phyloP scores from a whole-genome alignment of 1,140 invertebrate genomes.

The Yoshiicerus persimilis region DNA sequence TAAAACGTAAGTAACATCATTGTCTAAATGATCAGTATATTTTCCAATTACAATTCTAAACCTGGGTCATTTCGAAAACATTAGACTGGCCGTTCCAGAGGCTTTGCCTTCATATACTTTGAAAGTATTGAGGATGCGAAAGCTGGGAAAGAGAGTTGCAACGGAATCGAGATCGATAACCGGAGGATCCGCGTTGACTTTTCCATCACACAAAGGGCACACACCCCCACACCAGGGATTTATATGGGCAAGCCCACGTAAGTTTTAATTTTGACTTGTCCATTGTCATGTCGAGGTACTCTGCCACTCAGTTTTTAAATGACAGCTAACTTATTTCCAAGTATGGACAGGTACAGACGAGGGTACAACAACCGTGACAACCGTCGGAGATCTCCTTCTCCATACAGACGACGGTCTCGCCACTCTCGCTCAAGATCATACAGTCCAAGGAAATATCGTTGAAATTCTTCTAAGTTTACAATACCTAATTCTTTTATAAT shows the following conservation, averaged over 20 bases:
- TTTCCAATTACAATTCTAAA: not conserved
- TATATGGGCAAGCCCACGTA: slow-evolving; percentile 94
- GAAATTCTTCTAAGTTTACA: not conserved
- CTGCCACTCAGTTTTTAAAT: not conserved
- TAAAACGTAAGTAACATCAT: not conserved
- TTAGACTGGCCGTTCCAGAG: slow-evolving; percentile 85
- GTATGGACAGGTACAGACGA: slow-evolving; percentile 29
- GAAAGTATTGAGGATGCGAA: slow-evolving; percentile 85
- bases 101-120: slow-evolving; percentile 97
- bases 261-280: slow-evolving; percentile 47
- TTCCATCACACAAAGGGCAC: slow-evolving; percentile 94
- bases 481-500: not conserved
- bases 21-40: not conserved
- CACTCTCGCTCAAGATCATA: slow-evolving; percentile 79
- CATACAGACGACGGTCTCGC: slow-evolving; percentile 61
- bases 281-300: not conserved
- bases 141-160: slow-evolving; percentile 88
- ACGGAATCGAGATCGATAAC: slow-evolving; percentile 91
- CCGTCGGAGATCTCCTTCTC: slow-evolving; percentile 64
- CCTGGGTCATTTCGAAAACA: slow-evolving; percentile 30
- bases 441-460: slow-evolving; percentile 67
- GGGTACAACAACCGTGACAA: slow-evolving; percentile 50
- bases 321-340: slow-evolving; percentile 49
- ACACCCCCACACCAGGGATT: slow-evolving; percentile 95
- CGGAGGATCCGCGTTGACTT: slow-evolving; percentile 88